Base-by-base conservation (phyloP, 2,113 vertebrate species). In the Seriola rivoliana region DNA sequence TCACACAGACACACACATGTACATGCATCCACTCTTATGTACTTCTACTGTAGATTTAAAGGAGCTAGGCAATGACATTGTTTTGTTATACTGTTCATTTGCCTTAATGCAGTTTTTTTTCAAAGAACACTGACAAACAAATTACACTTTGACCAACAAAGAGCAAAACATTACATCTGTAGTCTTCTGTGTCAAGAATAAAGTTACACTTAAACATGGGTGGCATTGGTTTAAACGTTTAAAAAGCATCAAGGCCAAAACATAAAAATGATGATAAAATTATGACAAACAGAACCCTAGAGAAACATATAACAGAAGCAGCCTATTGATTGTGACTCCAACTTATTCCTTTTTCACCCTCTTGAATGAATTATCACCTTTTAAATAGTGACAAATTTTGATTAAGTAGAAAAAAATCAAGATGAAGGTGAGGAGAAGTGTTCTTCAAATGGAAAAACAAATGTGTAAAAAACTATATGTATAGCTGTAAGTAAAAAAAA, bases 241-340 rank as follows among this genome's bases (percentile, higher is more conserved):
- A 38, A 54, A 81, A 81, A 80, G 42, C 42, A 71, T 70, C 38
- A 21, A 64, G 55, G 71, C 40, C 50, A 75, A 29, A 29, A 78
- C 52, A 36, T 77, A 79, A 85, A 71, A 73, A 40, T 40, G 44
- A 73, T 60, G 54, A 75, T 75, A 80, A 74, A 82, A 64, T 52
- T 32, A 70, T 17, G 50, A 82, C 55, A 54, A 82, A 91, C 34
- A 79, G 38, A 77, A 87, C 42, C 42, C 34, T 36, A 77, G 17
- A 83, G 52, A 64, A 85, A 80, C 57, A 87, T 77, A 85, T 77
- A 85, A 81, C 46, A 86, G 66, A 91, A 88, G 85, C 89, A 92
- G 90, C 91, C 90, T 91, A 92, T 87, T 91, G 90, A 90, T 92
- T 91, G 90, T 91, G 90, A 90, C 89, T 76, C 77, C 50, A 84